phyloP scores from a whole-genome alignment of 2,888 invertebrate genomes.

The Eupithecia subumbrata region DNA sequence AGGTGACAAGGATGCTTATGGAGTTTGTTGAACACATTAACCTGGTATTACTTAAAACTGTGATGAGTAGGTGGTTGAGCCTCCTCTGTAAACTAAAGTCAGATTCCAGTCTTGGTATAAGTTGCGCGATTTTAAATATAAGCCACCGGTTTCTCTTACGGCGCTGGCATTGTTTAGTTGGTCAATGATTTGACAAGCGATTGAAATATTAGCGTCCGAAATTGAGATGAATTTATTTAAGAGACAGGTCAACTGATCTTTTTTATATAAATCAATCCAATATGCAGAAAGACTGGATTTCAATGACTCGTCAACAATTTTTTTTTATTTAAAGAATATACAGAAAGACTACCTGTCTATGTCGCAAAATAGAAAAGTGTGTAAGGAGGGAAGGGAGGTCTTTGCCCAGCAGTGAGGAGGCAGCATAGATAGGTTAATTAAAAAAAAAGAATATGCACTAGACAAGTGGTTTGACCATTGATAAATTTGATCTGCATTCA shows the following conservation, averaged over 20 bases:
- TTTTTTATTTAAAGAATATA: too few species aligned
- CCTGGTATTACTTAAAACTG: not conserved
- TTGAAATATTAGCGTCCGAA: not conserved
- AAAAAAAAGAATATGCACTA: too few species aligned
- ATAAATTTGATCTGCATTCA: not conserved
- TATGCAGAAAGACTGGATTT: not conserved
- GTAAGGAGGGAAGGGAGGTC: not conserved
- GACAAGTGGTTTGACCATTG: not conserved
- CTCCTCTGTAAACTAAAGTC: not conserved
- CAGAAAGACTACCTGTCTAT: not conserved
- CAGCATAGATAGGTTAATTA: not conserved
- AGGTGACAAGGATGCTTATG: conserved; percentile 27
- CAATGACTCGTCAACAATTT: too few species aligned
- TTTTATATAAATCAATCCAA: too few species aligned
- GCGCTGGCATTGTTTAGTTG: not conserved
- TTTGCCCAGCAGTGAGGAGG: not conserved
- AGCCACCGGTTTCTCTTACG: not conserved
- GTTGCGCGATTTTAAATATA: not conserved
- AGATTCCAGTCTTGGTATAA: not conserved
- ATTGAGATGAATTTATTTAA: too few species aligned
- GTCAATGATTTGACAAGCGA: not conserved
- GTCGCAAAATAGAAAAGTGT: not conserved
- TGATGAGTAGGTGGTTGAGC: conserved; percentile 3
- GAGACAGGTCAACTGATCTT: too few species aligned
- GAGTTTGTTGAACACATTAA: conserved; percentile 3